These are phyloP conservation scores for Acipenser ruthenus DNA, from an alignment of 2,797 vertebrate genomes.

Conservation along the genomic window DNA sequence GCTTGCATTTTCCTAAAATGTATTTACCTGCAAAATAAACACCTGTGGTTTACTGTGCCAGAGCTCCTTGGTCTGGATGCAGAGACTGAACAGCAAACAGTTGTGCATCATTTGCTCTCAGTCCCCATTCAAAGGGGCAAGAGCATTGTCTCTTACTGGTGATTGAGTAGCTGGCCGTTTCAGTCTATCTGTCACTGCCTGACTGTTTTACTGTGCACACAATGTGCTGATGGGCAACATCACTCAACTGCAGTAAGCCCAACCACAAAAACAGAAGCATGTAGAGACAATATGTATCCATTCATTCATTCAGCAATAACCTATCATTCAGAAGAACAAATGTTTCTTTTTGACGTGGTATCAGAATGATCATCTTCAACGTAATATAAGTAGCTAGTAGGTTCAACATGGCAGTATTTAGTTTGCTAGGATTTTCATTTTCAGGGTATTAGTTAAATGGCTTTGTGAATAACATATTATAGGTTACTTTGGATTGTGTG, in stretches of 20 bases:
- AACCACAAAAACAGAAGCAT: slow-evolving; percentile 39
- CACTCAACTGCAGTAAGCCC: slow-evolving; percentile 46
- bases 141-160: slow-evolving; percentile 39
- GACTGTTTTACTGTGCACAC: slow-evolving; percentile 51
- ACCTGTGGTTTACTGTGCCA: neutral
- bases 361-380: no score
- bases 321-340: slow-evolving; percentile 28
- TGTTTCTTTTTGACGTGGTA: neutral
- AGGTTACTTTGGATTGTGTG: no score
- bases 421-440: no score
- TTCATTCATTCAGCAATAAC: slow-evolving; percentile 44
- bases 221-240: slow-evolving; percentile 38
- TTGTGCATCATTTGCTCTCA: slow-evolving; percentile 21
- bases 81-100: slow-evolving; percentile 10
- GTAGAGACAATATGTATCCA: slow-evolving; percentile 51
- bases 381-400: no score
- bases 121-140: slow-evolving; percentile 31
- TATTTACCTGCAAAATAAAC: slow-evolving; percentile 10
- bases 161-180: slow-evolving; percentile 38
- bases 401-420: no score
- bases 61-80: slow-evolving; percentile 19
- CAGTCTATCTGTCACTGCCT: slow-evolving; percentile 44
- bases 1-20: neutral
- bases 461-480: no score
- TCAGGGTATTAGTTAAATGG: no score